Base-by-base conservation (phyloP, 2,797 vertebrate species). In the Buceros bicornis region DNA sequence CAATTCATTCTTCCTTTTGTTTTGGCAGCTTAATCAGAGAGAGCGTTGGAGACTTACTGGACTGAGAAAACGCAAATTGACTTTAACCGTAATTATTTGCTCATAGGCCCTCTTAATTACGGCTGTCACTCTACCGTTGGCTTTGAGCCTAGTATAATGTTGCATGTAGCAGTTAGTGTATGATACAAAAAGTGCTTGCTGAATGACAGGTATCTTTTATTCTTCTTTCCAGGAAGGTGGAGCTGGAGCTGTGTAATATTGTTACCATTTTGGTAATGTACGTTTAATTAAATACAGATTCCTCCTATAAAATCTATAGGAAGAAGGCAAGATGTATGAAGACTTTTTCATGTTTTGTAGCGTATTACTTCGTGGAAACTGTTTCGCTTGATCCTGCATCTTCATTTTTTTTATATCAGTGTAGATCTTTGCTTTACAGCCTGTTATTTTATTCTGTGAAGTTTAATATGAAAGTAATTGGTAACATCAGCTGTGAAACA, bases 331-430 rank as follows among this genome's bases (percentile, higher is more conserved):
- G 47, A 31, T 4, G 1, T 22, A 11, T 0, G 5, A 84, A 84
- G 5, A 6, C 56, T 76, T 53, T 93, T 73, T 70, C 4, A 11
- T 47, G 26, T 62, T 54, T 35, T 31, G 14, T 58, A 37, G 51
- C 26, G 3, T 87, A 1, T 14, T 54, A 20, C 13, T 95, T 79
- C 2, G 0, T 51, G 22, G 22, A 35, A 92, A 17, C 11, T n/a
- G 33, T 60, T 69, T 71, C 0, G 0, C 61, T 42, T 67, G 37
- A 24, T 65, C 53, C 9, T 2, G 0, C 31, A 20, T 58, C 54
- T 53, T 71, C 26, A 40, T 73, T 64, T 83, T 64, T 83, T 83
- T 88, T n/a, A 21, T 9, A 67, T 80, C 45, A 16, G 12, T 24
- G 28, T 56, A n/a, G 51, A 45, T 73, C 53, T 73, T 86, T 74